Evolutionary conservation across 2,797 vertebrate genomes (phyloP), one percentile per base, ranked within the genome.

Genomic region (Rhinella marina): DNA sequence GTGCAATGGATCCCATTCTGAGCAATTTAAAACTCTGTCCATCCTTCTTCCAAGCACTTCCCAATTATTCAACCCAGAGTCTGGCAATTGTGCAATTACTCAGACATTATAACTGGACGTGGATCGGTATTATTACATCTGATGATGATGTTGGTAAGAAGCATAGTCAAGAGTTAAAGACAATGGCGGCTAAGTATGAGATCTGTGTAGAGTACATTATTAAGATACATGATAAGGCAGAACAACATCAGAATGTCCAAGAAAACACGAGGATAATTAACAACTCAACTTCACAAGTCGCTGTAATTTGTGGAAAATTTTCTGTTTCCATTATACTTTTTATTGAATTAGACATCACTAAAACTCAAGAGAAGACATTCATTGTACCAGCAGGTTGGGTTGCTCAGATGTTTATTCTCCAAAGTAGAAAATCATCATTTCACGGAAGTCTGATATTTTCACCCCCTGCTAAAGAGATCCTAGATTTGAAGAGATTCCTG

Each of bases 51-150:
- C 85, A 52, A 70, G 79, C 85, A 50, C 75, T 86, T n/a, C 75
- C 59, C 1, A 86, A 56, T 80, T 62, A 80, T 19, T 77, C 11
- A n/a, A 54, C 48, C 41, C 84, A 86, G n/a, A 25, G 9, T 27
- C 19, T 68, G 10, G 85, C 76, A 16, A 86, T 86, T n/a, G 62
- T 64, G 9, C 9, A 25, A 12, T n/a, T 64, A 64, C 23, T 64
- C 1, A 64, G 62, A 64, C 62, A 64, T 64, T n/a, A 64, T 50
- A 19, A 48, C 21, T 54, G 52, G 62, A 32, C 79, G 23, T n/a
- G 87, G 23, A 76, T 90, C 59, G 79, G 86, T 8, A 50, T 88
- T 54, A 85, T 88, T 19, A n/a, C 61, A 12, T 52, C 82, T 48
- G 70, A 90, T 82, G 81, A 87, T 82, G 54, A 78, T 29, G 61